Evolutionary conservation across 1,140 invertebrate genomes (phyloP), one percentile per base, ranked within the genome.

Genomic region (Galleria mellonella): DNA sequence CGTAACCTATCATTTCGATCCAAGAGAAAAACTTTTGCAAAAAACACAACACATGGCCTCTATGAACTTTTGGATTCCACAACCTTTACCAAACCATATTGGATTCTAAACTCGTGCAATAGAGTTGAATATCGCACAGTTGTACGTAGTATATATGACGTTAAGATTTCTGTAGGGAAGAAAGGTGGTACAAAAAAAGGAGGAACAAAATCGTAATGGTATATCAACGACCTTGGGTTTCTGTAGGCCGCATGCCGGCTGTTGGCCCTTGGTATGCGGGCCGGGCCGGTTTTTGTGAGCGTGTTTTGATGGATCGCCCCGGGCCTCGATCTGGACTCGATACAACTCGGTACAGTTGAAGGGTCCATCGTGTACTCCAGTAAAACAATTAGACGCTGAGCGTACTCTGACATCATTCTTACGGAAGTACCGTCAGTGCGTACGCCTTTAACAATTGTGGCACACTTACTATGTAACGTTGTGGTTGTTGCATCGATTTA

Each of bases 211-310:
- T 71, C 55, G 61, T 75, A 79, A 74, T 74, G 76, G 76, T 78
- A 77, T 65, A 50, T 48, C 46, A 63, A 70, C 78, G 78, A 70
- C 78, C 78, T 83, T 83, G 78, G 66, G 62, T 70, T 70, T 63
- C 60, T 75, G 72, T 77, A 83, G 78, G 78, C 78, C 78, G 72
- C 63, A 61, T 63, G 55, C 63, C 72, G 78, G 75, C 62, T 76
- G 55, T 76, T 77, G 67, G 62, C 67, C 68, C 52, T 42, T 35
- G 55, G 50, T 44, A 52, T 58, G 43, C 13, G 51, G 61, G 62
- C 71, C 69, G 62, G 72, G 71, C 67, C 49, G 53, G 55, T 63
- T 65, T 70, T 63, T 71, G 59, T 58, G 51, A 54, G 46, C 31
- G 45, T 55, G 55, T 57, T 66, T 63, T 67, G 67, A 70, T 64